A percentile compares a stretch with the other conserved stretches of the same genome.
These are phyloP conservation scores for Mycetomoellerius zeteki DNA, from an alignment of 1,140 invertebrate genomes.

Conservation along the genomic window DNA sequence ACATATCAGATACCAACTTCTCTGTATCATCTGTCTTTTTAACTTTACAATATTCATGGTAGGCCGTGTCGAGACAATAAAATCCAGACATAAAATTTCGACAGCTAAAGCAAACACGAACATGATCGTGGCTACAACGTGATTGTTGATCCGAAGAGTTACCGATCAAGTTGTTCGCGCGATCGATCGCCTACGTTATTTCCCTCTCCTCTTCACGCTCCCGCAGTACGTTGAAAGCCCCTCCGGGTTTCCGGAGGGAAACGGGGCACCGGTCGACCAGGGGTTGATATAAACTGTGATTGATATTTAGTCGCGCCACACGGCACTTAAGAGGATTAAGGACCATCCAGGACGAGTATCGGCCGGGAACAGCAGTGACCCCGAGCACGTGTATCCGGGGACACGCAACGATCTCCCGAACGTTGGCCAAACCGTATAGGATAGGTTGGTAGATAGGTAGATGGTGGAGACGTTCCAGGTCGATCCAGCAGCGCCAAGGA, in stretches of 20 bases:
- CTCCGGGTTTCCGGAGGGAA: conserved; percentile 46
- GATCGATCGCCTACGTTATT: conserved; percentile 45
- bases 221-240: conserved; percentile 7
- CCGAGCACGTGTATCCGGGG: conserved; percentile 54
- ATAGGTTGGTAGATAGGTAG: conserved; percentile 46
- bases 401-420: conserved; percentile 51
- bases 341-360: conserved; percentile 79
- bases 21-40: neutral
- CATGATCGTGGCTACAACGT: neutral
- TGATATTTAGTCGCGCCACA: conserved; percentile 85
- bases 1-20: too few species aligned
- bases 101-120: neutral
- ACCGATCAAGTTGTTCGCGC: conserved; percentile 54
- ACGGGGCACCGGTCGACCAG: conserved; percentile 20
- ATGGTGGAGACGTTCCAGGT: conserved; percentile 55
- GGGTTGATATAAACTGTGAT: conserved; percentile 82
- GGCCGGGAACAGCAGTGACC: conserved; percentile 73
- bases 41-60: neutral
- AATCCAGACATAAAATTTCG: neutral
- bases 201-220: neutral
- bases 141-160: conserved; percentile 11
- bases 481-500: conserved; percentile 71
- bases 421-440: conserved; percentile 19
- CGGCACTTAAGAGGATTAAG: conserved; percentile 86
- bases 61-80: neutral